Conservation (phyloP, 2,888 invertebrate species). For the Acrobasis suavella region DNA sequence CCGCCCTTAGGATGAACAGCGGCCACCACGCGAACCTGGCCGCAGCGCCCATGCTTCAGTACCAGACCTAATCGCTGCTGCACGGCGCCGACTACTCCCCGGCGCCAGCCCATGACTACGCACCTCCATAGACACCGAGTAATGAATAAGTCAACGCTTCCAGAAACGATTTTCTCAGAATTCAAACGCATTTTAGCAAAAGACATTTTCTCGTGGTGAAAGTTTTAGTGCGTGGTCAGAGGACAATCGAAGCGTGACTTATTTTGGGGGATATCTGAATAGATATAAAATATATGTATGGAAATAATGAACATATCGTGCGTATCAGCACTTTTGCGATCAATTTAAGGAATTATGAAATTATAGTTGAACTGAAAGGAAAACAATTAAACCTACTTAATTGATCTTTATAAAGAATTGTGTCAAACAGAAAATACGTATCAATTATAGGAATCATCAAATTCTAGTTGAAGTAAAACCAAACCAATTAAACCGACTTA, state of each 20-base stretch:
- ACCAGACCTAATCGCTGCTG: conserved; percentile 94
- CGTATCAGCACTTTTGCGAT: conserved; percentile 14
- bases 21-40: conserved; percentile 97
- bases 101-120: conserved; percentile 78
- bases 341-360: conserved; percentile 3
- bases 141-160: conserved; percentile 6
- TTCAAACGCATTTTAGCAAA: conserved; percentile 21
- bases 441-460: conserved; percentile 1
- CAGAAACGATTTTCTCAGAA: conserved; percentile 25
- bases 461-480: too few relatives aligned
- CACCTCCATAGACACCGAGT: conserved; percentile 60
- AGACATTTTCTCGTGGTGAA: conserved; percentile 3
- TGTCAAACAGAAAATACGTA: too few relatives aligned
- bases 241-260: conserved; percentile 7
- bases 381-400: neutral
- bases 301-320: conserved; percentile 21
- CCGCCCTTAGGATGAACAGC: conserved; percentile 98
- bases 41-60: conserved; percentile 98
- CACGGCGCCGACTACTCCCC: conserved; percentile 79
- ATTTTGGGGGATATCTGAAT: conserved; percentile 7
- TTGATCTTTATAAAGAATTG: too few relatives aligned
- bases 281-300: conserved; percentile 7
- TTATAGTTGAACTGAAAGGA: neutral
- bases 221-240: conserved; percentile 1
- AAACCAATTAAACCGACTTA: too few relatives aligned